Evolutionary conservation across 2,888 invertebrate genomes (phyloP).

Genomic region (Lasioglossum calceatum): DNA sequence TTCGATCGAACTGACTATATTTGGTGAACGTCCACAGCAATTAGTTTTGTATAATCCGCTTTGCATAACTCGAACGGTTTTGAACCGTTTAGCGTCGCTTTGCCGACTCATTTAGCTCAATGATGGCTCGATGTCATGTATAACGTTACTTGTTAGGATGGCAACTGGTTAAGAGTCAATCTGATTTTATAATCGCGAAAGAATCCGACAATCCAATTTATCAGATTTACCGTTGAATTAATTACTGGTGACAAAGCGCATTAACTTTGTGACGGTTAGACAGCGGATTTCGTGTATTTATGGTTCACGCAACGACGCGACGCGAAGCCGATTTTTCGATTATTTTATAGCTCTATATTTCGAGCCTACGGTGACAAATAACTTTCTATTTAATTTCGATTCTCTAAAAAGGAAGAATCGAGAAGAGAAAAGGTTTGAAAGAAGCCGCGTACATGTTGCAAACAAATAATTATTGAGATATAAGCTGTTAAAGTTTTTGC

Average conservation of each 20-base stretch:
- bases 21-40: conserved; percentile 37
- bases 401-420: not conserved
- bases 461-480: too few species aligned
- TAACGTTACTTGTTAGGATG: not conserved
- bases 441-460: too few species aligned
- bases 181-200: not conserved
- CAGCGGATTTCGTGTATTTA: not conserved
- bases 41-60: conserved; percentile 54
- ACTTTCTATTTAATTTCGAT: not conserved
- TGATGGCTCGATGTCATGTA: not conserved
- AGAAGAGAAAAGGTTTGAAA: too few species aligned
- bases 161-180: not conserved
- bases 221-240: not conserved
- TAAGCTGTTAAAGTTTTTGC: too few species aligned
- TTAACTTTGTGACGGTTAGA: not conserved
- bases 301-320: not conserved
- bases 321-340: not conserved
- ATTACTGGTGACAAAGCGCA: not conserved
- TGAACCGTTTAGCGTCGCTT: conserved; percentile 26
- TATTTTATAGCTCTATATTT: not conserved
- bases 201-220: not conserved
- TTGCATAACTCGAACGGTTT: conserved; percentile 42
- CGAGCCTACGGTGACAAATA: not conserved
- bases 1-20: conserved; percentile 31
- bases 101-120: conserved; percentile 29